Percentiles rank a stretch among this genome's conserved stretches.
Conservation (phyloP, 30 jellyfish, hydroid and myxozoan species). For the Hydractinia echinata region DNA sequence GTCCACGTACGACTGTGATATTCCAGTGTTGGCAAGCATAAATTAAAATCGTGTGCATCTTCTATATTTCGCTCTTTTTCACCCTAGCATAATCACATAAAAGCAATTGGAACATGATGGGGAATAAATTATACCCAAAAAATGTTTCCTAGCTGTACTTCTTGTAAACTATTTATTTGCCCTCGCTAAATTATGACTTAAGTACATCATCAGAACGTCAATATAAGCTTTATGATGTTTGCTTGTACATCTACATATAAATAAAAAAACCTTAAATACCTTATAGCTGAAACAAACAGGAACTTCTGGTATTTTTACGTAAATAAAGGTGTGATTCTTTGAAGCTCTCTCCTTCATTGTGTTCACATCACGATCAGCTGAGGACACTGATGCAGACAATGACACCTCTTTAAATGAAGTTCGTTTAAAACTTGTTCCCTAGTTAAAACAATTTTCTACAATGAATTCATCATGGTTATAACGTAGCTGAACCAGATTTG, state of each 20-base stretch:
- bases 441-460: background rate
- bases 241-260: background rate
- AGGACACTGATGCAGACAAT: constrained; percentile 10
- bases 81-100: constrained; percentile 44
- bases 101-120: background rate
- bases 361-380: constrained; percentile 81
- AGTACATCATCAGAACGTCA: too few relatives aligned
- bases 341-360: constrained; percentile 92
- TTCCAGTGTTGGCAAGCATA: constrained; percentile 84
- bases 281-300: constrained; percentile 95
- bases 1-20: constrained; percentile 96
- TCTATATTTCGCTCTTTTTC: constrained; percentile 87
- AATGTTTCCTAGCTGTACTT: too few relatives aligned
- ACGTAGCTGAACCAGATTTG: too few relatives aligned
- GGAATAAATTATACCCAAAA: too few relatives aligned
- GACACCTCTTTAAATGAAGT: background rate
- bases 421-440: constrained; percentile 30
- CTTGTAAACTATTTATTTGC: too few relatives aligned
- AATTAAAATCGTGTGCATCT: constrained; percentile 87
- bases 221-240: background rate
- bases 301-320: constrained; percentile 85
- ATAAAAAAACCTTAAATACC: constrained; percentile 31
- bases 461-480: background rate
- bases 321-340: constrained; percentile 87
- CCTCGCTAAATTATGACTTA: too few relatives aligned